Evolutionary conservation across 2,888 invertebrate species (phyloP).

Genomic region (Hoplodrina ambigua): DNA sequence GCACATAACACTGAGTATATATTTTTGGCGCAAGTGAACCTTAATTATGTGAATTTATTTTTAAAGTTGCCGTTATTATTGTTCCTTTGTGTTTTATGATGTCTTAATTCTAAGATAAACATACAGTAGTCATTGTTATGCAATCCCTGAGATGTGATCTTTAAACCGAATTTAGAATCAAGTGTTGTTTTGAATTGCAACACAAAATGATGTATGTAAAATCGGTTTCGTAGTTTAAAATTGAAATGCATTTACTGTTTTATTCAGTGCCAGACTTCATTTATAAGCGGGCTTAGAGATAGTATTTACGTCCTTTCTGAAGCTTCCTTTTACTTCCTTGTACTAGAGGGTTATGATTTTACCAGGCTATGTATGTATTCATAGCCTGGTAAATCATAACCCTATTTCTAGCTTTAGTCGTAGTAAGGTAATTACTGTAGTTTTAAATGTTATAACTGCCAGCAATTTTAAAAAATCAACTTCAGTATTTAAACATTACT

Average conservation of each 20-base stretch:
- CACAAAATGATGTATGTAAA: slow-evolving; percentile 38
- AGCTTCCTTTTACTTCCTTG: not conserved
- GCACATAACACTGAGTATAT: too few relatives aligned
- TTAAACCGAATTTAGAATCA: slow-evolving; percentile 22
- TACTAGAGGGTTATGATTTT: too few relatives aligned
- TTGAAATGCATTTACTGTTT: slow-evolving; percentile 43
- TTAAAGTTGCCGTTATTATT: slow-evolving; percentile 27
- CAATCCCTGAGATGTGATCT: slow-evolving; percentile 48
- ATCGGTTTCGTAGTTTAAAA: slow-evolving; percentile 33
- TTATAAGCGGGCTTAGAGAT: slow-evolving; percentile 19
- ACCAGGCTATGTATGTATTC: too few relatives aligned
- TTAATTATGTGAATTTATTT: slow-evolving; percentile 43
- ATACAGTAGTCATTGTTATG: slow-evolving; percentile 24
- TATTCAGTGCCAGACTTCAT: slow-evolving; percentile 30
- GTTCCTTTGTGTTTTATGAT: slow-evolving; percentile 11
- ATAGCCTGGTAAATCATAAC: too few relatives aligned
- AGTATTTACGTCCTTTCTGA: not conserved
- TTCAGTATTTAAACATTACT: too few relatives aligned
- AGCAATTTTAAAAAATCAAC: not conserved
- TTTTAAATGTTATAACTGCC: slow-evolving; percentile 1
- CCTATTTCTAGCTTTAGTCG: too few relatives aligned
- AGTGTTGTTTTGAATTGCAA: slow-evolving; percentile 51
- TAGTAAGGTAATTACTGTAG: not conserved
- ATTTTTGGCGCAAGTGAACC: not conserved
- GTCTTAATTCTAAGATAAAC: slow-evolving; percentile 23